These are phyloP conservation scores for Antitype chi DNA, from an alignment of 2,888 invertebrate genomes.

Conservation along the genomic window DNA sequence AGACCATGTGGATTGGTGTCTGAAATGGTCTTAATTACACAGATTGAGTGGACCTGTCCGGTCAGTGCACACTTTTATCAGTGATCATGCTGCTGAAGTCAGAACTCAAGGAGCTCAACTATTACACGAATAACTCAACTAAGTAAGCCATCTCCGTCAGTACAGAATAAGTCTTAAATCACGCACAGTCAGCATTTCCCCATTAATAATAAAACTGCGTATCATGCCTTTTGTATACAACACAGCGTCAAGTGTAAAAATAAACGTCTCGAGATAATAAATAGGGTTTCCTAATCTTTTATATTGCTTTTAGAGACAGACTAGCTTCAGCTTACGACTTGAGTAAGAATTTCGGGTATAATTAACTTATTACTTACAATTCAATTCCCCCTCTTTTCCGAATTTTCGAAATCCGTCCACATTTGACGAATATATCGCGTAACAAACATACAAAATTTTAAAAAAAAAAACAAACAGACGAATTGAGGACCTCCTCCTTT, in stretches of 20 bases:
- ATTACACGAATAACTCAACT: background rate
- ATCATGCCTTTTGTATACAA: conserved; percentile 18
- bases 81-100: too few species aligned
- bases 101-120: too few species aligned
- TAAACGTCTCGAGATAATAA: conserved; percentile 28
- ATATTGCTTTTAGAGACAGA: background rate
- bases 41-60: too few species aligned
- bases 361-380: background rate
- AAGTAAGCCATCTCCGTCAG: conserved; percentile 11
- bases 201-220: conserved; percentile 46
- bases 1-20: too few species aligned
- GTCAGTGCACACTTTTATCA: too few species aligned
- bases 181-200: conserved; percentile 19
- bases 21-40: too few species aligned
- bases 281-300: conserved; percentile 15
- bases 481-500: too few species aligned
- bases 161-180: conserved; percentile 12
- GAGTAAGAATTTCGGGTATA: background rate
- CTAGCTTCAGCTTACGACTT: background rate
- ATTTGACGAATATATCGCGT: too few species aligned
- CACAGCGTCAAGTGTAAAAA: conserved; percentile 16
- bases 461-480: too few species aligned
- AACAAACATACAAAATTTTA: too few species aligned
- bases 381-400: too few species aligned
- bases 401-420: too few species aligned